Conservation (phyloP, 2,113 vertebrate genomes). For the Tichodroma muraria region DNA sequence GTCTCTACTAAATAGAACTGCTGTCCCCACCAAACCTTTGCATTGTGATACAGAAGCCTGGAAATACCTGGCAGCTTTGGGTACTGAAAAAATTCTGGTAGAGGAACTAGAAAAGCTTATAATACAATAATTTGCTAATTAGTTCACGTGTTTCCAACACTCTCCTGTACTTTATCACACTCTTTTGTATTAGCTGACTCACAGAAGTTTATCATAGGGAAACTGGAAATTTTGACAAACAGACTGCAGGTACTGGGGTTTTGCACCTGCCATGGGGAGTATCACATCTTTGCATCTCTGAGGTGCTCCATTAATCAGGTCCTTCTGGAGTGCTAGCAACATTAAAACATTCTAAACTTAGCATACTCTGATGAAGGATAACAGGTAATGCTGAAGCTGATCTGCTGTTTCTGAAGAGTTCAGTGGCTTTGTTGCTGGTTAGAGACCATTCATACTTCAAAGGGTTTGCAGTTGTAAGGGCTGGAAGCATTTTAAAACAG, state of each 20-base stretch:
- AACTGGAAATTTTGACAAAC: neutral
- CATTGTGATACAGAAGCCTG: neutral
- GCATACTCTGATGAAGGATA: neutral
- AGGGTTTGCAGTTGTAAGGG: neutral
- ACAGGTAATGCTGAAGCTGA: neutral
- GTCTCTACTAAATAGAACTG: neutral
- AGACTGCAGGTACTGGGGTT: neutral
- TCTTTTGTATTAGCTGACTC: neutral
- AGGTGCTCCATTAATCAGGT: neutral
- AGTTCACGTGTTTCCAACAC: neutral
- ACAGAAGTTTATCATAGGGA: neutral
- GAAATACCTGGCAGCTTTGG: neutral
- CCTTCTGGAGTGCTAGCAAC: neutral
- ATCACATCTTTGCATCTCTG: neutral
- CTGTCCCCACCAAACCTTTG: neutral
- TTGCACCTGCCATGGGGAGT: neutral
- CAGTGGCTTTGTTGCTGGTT: neutral
- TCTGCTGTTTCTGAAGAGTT: neutral
- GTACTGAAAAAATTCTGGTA: neutral
- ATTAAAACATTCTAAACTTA: neutral
- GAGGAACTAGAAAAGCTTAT: neutral
- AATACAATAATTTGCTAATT: neutral
- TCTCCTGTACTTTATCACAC: neutral
- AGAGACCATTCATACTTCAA: neutral
- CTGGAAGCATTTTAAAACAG: neutral